Percentiles rank a stretch among this genome's conserved stretches.
Conservation (phyloP, 1,140 invertebrate species). For the Linepithema humile region DNA sequence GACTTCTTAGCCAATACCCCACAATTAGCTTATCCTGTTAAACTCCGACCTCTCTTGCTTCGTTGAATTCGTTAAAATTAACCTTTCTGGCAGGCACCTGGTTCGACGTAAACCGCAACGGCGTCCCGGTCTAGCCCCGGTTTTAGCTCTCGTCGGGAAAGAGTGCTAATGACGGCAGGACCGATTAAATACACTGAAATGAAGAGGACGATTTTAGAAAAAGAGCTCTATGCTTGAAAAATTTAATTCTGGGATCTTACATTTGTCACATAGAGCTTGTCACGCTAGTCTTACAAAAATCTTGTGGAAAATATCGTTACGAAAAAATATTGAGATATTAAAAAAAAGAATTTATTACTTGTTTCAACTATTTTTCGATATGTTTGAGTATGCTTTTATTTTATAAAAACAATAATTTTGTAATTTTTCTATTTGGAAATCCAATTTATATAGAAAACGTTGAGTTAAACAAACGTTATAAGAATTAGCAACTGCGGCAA, state of each 20-base stretch:
- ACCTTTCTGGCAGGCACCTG: conserved; percentile 73
- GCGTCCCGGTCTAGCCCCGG: conserved; percentile 44
- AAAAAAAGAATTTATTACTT: not conserved
- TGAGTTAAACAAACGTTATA: too few species aligned
- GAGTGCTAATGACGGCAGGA: conserved; percentile 63
- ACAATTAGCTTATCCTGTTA: conserved; percentile 85
- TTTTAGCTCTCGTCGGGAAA: conserved; percentile 60
- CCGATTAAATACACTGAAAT: conserved; percentile 54
- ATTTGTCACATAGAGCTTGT: conserved; percentile 13
- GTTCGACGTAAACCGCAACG: conserved; percentile 73
- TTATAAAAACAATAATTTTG: not conserved
- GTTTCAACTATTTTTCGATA: not conserved
- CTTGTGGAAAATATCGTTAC: not conserved
- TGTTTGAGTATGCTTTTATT: not conserved
- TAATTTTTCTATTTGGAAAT: not conserved
- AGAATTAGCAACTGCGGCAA: not conserved
- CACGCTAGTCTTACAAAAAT: not conserved
- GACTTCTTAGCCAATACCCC: conserved; percentile 84
- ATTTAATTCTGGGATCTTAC: conserved; percentile 14
- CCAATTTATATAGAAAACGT: too few species aligned
- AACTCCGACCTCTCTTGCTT: conserved; percentile 80
- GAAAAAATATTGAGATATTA: not conserved
- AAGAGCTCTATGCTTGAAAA: not conserved
- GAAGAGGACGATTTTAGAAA: conserved; percentile 58
- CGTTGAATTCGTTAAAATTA: conserved; percentile 84